A percentile compares a stretch with the other conserved stretches of the same genome.
Conservation (phyloP, 1,140 invertebrate genomes). For the Drosophila ohnishii region DNA sequence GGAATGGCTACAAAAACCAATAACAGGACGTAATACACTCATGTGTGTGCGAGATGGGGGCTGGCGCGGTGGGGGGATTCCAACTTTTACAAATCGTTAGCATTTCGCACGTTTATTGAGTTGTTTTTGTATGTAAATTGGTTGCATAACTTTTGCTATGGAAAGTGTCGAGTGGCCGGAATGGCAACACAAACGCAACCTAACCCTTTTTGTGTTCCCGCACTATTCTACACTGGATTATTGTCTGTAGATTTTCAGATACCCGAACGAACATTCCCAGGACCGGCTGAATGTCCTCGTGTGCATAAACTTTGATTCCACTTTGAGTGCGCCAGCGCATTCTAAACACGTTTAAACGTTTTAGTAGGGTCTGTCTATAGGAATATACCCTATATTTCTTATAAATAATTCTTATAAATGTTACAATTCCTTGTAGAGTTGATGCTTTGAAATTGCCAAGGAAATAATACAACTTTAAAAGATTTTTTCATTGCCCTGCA, state of each 20-base stretch:
- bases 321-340: slow-evolving; percentile 60
- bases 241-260: slow-evolving; percentile 76
- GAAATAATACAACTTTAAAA: background rate
- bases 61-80: slow-evolving; percentile 22
- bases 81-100: slow-evolving; percentile 80
- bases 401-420: background rate
- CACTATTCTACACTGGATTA: slow-evolving; percentile 70
- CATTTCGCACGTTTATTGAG: slow-evolving; percentile 81
- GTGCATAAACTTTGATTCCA: slow-evolving; percentile 78
- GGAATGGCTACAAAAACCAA: slow-evolving; percentile 63
- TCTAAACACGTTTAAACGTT: slow-evolving; percentile 41
- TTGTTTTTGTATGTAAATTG: slow-evolving; percentile 82
- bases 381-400: background rate
- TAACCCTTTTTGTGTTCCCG: slow-evolving; percentile 57
- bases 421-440: background rate
- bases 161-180: slow-evolving; percentile 70
- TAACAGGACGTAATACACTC: slow-evolving; percentile 56
- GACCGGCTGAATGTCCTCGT: slow-evolving; percentile 21
- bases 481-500: background rate
- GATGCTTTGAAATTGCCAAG: background rate
- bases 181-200: slow-evolving; percentile 54
- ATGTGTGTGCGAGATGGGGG: slow-evolving; percentile 20
- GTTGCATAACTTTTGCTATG: slow-evolving; percentile 74
- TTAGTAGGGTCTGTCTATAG: too few relatives aligned
- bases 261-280: slow-evolving; percentile 29